Evolutionary conservation across 2,888 invertebrate species (phyloP).

Genomic region (Mesorhabditis belari): DNA sequence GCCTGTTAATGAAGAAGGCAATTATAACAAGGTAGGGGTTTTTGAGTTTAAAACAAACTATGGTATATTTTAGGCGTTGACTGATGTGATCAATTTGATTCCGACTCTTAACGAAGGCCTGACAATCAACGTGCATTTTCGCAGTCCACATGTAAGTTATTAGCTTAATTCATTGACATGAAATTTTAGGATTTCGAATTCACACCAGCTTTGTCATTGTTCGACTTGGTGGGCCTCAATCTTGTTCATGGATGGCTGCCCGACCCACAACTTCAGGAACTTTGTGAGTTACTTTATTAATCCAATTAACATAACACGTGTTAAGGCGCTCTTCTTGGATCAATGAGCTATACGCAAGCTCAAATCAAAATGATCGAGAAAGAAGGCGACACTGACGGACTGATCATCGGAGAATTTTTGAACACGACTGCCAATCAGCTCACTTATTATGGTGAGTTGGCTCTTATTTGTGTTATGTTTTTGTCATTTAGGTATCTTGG

Average conservation of each 20-base stretch:
- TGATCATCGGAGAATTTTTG: slow-evolving; percentile 53
- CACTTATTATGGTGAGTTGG: slow-evolving; percentile 60
- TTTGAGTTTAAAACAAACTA: too few species aligned
- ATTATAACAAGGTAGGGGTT: too few species aligned
- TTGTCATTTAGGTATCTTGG: neutral
- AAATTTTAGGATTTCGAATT: slow-evolving; percentile 54
- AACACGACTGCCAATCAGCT: slow-evolving; percentile 59
- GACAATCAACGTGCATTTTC: too few species aligned
- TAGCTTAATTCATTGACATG: neutral
- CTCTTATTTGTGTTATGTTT: neutral
- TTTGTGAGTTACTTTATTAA: neutral
- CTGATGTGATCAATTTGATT: too few species aligned
- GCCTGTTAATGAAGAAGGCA: too few species aligned
- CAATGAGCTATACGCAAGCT: neutral
- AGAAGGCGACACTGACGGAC: slow-evolving; percentile 19
- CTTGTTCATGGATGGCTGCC: slow-evolving; percentile 60
- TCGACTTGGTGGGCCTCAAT: slow-evolving; percentile 60
- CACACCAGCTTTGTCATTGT: slow-evolving; percentile 60
- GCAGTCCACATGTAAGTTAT: too few species aligned
- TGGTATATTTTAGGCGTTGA: too few species aligned
- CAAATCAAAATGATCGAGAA: too few species aligned
- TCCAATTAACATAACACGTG: neutral
- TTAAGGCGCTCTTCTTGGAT: neutral
- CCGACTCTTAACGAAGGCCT: too few species aligned
- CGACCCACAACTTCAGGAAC: slow-evolving; percentile 47